Evolutionary conservation across 2,113 vertebrate species (phyloP).

Genomic region (Labeo catla): DNA sequence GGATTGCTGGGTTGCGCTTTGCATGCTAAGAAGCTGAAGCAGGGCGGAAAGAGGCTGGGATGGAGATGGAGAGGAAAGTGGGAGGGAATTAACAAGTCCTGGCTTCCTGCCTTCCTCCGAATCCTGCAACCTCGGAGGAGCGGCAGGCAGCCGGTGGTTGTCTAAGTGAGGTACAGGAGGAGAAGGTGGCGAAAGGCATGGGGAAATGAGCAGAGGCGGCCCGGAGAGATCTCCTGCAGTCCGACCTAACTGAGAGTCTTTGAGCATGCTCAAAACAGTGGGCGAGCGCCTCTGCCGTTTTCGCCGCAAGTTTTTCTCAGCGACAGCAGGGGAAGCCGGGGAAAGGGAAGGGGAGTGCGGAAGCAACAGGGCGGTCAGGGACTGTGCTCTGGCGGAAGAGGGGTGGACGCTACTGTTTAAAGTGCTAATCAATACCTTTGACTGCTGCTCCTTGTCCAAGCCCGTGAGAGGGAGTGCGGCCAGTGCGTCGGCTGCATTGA

Average conservation of each 20-base stretch:
- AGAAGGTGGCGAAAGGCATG: slow-evolving; percentile 33
- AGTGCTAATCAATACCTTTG: slow-evolving; percentile 87
- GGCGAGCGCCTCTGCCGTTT: slow-evolving; percentile 69
- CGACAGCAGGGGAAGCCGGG: slow-evolving; percentile 25
- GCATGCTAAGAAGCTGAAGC: slow-evolving; percentile 68
- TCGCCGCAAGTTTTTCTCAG: slow-evolving; percentile 56
- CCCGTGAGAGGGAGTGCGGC: slow-evolving; percentile 60
- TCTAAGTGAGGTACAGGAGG: slow-evolving; percentile 26
- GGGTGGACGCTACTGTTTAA: slow-evolving; percentile 80
- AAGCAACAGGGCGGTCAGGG: slow-evolving; percentile 68
- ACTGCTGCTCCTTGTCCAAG: slow-evolving; percentile 69
- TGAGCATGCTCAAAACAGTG: slow-evolving; percentile 75
- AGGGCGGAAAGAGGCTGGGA: slow-evolving; percentile 74
- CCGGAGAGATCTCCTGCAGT: slow-evolving; percentile 22
- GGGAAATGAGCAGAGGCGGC: slow-evolving; percentile 9
- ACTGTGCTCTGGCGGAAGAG: slow-evolving; percentile 61
- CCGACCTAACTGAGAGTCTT: slow-evolving; percentile 63
- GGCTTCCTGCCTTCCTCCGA: slow-evolving; percentile 47
- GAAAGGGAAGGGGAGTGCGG: slow-evolving; percentile 66
- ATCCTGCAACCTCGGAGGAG: slow-evolving; percentile 35
- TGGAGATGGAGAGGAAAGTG: slow-evolving; percentile 55
- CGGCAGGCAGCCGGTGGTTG: slow-evolving; percentile 29
- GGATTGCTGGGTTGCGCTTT: slow-evolving; percentile 62
- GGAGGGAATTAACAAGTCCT: slow-evolving; percentile 14
- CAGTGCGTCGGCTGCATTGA: slow-evolving; percentile 54